Base-by-base conservation (phyloP, 2,113 vertebrate species). In the Limanda limanda region DNA sequence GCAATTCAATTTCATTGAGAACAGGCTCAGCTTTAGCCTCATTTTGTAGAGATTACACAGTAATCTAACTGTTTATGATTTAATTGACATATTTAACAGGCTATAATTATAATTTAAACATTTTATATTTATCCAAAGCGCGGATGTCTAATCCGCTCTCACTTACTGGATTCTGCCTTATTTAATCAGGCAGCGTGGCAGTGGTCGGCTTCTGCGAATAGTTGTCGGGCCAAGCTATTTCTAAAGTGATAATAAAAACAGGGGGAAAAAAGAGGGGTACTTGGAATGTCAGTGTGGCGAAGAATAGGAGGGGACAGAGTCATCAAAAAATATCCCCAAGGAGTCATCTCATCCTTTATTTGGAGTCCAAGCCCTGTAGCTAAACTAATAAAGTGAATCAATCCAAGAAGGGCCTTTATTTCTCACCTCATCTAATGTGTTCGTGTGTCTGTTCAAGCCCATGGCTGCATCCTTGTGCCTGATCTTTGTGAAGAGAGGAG, bases 291-390 rank as follows among this genome's bases (percentile, higher is more conserved):
- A 54, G 62, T 65, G 58, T 56, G 67, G 68, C 55, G 66, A 83
- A 76, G 62, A 86, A 66, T 72, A 82, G 59, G 66, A 83, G 70
- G 71, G 69, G 70, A 86, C 78, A 79, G 81, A 88, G 83, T 69
- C 82, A 87, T 89, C 78, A 82, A 67, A 83, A 74, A 79, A 83
- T 37, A 72, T 84, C 92, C 78, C 84, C 24, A 42, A 82, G 68
- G 87, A 87, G 67, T 82, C 81, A 40, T 87, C 58, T 60, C 71
- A 64, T 86, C 47, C 72, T 84, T 90, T 82, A 78, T 87, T 84
- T 79, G 76, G 71, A 82, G 86, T 59, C 85, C 76, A 77, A 77
- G 86, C 56, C 85, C 73, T 7, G 45, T 62, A 89, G 85, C 84
- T 70, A 83, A 89, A 79, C 79, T 81, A 73, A 90, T 82, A 82